phyloP scores from a whole-genome alignment of 2,888 invertebrate species.

The Dolichopus griseipennis region DNA sequence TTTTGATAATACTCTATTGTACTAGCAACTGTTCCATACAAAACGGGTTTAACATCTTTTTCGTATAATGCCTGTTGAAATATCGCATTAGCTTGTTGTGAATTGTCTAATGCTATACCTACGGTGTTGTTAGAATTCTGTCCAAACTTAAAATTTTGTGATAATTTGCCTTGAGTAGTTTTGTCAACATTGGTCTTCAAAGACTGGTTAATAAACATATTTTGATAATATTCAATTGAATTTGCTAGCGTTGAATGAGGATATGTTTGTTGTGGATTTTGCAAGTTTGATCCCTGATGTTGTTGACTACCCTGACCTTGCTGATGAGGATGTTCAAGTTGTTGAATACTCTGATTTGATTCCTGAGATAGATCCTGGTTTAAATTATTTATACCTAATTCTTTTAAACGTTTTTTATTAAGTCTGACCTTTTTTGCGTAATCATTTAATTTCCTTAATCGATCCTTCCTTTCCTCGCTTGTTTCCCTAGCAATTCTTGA shows the following conservation, averaged over 20 bases:
- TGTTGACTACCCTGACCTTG: conserved; percentile 29
- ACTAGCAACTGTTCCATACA: conserved; percentile 37
- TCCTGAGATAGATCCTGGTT: conserved; percentile 36
- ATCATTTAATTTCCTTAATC: conserved; percentile 43
- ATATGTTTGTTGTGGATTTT: conserved; percentile 9
- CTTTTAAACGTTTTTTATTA: conserved; percentile 42
- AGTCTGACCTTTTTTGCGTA: conserved; percentile 45
- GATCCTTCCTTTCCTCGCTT: conserved; percentile 40
- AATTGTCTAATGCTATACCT: conserved; percentile 25
- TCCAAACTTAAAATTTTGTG: conserved; percentile 24
- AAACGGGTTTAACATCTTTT: conserved; percentile 27
- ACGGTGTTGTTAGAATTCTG: conserved; percentile 22
- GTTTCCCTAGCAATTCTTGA: conserved; percentile 40
- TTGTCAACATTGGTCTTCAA: conserved; percentile 27
- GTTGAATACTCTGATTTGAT: conserved; percentile 23
- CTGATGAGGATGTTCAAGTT: conserved; percentile 26
- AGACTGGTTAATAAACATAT: conserved; percentile 40
- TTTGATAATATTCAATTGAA: conserved; percentile 41
- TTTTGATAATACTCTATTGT: conserved; percentile 42
- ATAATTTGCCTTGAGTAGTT: conserved; percentile 26
- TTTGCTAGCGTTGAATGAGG: conserved; percentile 27
- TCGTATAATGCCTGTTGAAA: conserved; percentile 39
- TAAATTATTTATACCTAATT: conserved; percentile 23
- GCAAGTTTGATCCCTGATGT: conserved; percentile 26
- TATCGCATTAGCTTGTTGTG: conserved; percentile 31